A percentile compares a stretch with the other conserved stretches of the same genome.
Conservation (phyloP, 1,140 invertebrate genomes). For the Apis dorsata region DNA sequence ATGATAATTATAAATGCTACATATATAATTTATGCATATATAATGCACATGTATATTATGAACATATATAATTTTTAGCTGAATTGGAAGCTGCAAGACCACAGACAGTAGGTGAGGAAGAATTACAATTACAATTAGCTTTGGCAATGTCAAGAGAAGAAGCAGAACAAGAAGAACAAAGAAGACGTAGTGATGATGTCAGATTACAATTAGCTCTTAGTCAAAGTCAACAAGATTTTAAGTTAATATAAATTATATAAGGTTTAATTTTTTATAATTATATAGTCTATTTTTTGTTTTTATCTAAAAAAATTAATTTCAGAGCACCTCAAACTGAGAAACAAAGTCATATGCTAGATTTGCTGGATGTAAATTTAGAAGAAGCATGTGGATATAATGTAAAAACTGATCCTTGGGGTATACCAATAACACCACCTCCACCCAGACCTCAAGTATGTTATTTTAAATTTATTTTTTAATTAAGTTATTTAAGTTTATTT, state of each 20-base stretch:
- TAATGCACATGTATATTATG: too few species aligned
- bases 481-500: too few species aligned
- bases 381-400: slow-evolving; percentile 79
- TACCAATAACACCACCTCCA: slow-evolving; percentile 81
- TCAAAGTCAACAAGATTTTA: slow-evolving; percentile 95
- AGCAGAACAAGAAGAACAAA: slow-evolving; percentile 97
- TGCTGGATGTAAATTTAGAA: slow-evolving; percentile 89
- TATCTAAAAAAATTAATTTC: slow-evolving; percentile 48
- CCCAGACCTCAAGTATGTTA: slow-evolving; percentile 78
- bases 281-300: background rate
- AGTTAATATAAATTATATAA: slow-evolving; percentile 79
- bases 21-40: background rate
- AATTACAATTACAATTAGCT: slow-evolving; percentile 97
- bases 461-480: slow-evolving; percentile 9
- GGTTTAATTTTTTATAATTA: background rate
- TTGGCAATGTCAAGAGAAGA: slow-evolving; percentile 99
- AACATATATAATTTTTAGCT: slow-evolving; percentile 71
- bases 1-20: background rate
- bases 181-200: slow-evolving; percentile 95
- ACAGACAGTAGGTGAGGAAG: slow-evolving; percentile 97
- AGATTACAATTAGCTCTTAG: slow-evolving; percentile 95
- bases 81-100: slow-evolving; percentile 96
- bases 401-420: slow-evolving; percentile 86
- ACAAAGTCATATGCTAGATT: slow-evolving; percentile 89
- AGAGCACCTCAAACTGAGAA: slow-evolving; percentile 77